Percentiles rank a stretch among this genome's conserved stretches.
phyloP scores from a whole-genome alignment of 2,113 vertebrate species.

The Ovis aries region DNA sequence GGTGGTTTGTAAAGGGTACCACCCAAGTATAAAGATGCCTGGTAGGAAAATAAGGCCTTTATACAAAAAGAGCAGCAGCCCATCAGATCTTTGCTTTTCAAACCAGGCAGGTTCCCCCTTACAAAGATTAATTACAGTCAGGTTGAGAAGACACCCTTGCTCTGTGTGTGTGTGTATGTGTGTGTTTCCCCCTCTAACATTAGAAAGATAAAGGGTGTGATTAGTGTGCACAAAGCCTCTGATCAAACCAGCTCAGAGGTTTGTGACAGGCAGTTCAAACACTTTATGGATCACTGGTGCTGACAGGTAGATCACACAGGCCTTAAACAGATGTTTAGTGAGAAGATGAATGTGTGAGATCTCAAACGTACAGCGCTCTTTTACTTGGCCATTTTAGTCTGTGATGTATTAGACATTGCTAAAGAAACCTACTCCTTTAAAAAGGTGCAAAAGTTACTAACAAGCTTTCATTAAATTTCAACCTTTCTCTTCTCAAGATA shows the following conservation, averaged over 20 bases:
- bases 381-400: slow-evolving; percentile 67
- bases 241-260: slow-evolving; percentile 80
- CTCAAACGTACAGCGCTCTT: slow-evolving; percentile 67
- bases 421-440: slow-evolving; percentile 27
- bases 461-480: slow-evolving; percentile 51
- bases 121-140: slow-evolving; percentile 84
- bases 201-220: slow-evolving; percentile 82
- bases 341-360: slow-evolving; percentile 79
- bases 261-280: slow-evolving; percentile 82
- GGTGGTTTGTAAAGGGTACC: slow-evolving; percentile 77
- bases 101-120: slow-evolving; percentile 70
- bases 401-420: slow-evolving; percentile 69
- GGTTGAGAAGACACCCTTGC: slow-evolving; percentile 76
- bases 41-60: slow-evolving; percentile 79
- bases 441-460: slow-evolving; percentile 66
- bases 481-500: slow-evolving; percentile 47
- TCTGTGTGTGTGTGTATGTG: slow-evolving; percentile 37
- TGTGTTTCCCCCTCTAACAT: slow-evolving; percentile 63
- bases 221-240: slow-evolving; percentile 80
- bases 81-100: slow-evolving; percentile 80
- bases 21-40: slow-evolving; percentile 79
- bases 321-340: slow-evolving; percentile 85
- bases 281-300: slow-evolving; percentile 78
- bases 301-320: slow-evolving; percentile 84
- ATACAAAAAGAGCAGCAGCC: slow-evolving; percentile 76